Evolutionary conservation across 2,888 invertebrate species (phyloP).

Genomic region (Caenorhabditis angaria): DNA sequence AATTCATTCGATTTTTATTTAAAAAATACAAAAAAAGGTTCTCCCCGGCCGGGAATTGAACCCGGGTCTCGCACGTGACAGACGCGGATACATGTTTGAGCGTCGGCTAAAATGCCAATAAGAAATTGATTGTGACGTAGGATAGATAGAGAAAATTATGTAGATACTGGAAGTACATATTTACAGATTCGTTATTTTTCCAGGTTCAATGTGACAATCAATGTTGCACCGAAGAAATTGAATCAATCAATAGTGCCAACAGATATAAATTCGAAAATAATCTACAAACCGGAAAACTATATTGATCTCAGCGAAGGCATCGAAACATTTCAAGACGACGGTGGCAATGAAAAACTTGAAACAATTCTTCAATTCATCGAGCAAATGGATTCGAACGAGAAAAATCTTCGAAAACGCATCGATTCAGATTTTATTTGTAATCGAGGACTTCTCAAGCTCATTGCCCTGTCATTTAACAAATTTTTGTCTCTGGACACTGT

Average conservation of each 20-base stretch:
- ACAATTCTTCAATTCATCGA: neutral
- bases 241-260: neutral
- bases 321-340: neutral
- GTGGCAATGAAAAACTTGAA: neutral
- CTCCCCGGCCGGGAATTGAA: conserved; percentile 60
- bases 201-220: too few species aligned
- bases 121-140: too few species aligned
- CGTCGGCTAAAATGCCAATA: too few species aligned
- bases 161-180: too few species aligned
- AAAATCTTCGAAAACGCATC: neutral
- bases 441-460: neutral
- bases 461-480: neutral
- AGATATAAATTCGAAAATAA: neutral
- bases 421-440: neutral
- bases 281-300: neutral
- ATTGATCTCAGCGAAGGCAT: neutral
- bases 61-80: conserved; percentile 59
- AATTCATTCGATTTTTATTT: too few species aligned
- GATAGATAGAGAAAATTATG: too few species aligned
- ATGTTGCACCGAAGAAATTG: neutral
- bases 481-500: neutral
- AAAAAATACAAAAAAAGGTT: conserved; percentile 10
- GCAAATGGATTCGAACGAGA: neutral
- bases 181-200: too few species aligned
- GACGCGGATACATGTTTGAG: conserved; percentile 67